phyloP scores from a whole-genome alignment of 2,113 vertebrate species.

The Cyprinodon variegatus region DNA sequence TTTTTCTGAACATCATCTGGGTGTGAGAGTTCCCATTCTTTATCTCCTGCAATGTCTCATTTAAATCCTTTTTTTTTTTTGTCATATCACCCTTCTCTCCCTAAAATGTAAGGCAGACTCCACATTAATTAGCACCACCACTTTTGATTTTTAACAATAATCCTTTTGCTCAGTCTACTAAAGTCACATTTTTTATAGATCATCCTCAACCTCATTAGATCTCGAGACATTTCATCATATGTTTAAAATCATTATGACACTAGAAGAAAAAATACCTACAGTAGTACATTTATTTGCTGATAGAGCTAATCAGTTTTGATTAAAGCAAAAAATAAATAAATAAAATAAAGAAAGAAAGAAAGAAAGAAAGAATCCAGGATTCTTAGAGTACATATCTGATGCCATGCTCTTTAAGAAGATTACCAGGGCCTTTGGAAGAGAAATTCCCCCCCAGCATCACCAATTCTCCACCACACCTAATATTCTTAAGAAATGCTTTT shows the following conservation, averaged over 20 bases:
- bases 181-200: too few species aligned
- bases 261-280: background rate
- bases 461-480: background rate
- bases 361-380: too few species aligned
- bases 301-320: background rate
- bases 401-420: background rate
- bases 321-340: background rate
- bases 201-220: too few species aligned
- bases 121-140: background rate
- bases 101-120: background rate
- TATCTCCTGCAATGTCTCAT: background rate
- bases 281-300: background rate
- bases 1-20: conserved; percentile 16
- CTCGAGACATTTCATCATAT: too few species aligned
- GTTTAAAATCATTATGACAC: too few species aligned
- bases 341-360: too few species aligned
- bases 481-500: background rate
- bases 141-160: background rate
- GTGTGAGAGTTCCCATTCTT: conserved; percentile 1
- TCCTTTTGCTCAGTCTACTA: too few species aligned
- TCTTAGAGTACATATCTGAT: background rate
- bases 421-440: background rate
- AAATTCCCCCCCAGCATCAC: background rate
- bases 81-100: background rate
- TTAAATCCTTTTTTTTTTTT: background rate